Percentiles rank a stretch among this genome's conserved stretches.
phyloP scores from a whole-genome alignment of 1,140 invertebrate species.

The Drosophila murphyi region DNA sequence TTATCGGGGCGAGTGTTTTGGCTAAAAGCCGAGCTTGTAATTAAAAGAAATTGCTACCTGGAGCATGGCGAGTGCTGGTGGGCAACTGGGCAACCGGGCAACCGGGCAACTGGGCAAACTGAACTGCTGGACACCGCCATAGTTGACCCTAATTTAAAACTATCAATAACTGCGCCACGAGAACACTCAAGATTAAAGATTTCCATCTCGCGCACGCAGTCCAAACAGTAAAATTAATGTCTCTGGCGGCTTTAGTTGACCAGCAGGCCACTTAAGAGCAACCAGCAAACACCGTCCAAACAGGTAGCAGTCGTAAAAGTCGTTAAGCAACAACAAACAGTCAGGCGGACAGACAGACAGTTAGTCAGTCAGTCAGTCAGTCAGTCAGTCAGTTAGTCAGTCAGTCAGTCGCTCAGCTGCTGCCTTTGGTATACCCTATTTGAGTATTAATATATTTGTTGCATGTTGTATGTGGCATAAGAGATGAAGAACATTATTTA shows the following conservation, averaged over 20 bases:
- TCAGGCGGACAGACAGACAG: conserved; percentile 7
- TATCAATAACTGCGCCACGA: conserved; percentile 70
- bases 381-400: neutral
- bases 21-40: conserved; percentile 52
- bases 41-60: conserved; percentile 73
- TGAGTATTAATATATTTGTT: neutral
- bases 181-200: conserved; percentile 48
- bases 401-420: neutral
- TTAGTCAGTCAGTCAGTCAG: neutral
- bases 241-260: conserved; percentile 54
- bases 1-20: conserved; percentile 26
- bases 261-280: conserved; percentile 71
- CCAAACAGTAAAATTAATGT: conserved; percentile 81
- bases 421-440: conserved; percentile 12
- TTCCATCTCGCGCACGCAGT: conserved; percentile 73
- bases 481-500: too few species aligned
- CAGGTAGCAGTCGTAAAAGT: conserved; percentile 73
- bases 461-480: too few species aligned
- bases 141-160: conserved; percentile 77
- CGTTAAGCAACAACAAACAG: conserved; percentile 64
- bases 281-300: conserved; percentile 46
- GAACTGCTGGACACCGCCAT: conserved; percentile 53
- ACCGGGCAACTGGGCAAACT: conserved; percentile 26
- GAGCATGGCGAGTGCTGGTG: conserved; percentile 28
- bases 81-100: conserved; percentile 41